These are phyloP conservation scores for Pelmatolapia mariae DNA, from an alignment of 2,113 vertebrate genomes.

Conservation along the genomic window DNA sequence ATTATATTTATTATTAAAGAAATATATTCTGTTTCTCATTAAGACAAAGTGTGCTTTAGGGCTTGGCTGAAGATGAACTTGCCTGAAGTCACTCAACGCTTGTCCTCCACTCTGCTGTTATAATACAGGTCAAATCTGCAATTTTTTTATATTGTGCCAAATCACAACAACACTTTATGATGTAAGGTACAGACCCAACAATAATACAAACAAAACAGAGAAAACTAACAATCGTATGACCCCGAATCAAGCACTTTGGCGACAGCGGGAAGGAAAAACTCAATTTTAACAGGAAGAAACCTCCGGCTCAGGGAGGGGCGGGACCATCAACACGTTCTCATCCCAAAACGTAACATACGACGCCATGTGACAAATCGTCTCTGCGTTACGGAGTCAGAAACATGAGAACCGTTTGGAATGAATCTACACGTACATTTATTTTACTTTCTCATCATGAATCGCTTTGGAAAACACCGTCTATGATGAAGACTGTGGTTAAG, in stretches of 20 bases:
- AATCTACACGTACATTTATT: neutral
- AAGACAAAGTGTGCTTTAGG: neutral
- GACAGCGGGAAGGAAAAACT: rapidly evolving
- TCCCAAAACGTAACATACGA: neutral
- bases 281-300: neutral
- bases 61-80: neutral
- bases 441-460: neutral
- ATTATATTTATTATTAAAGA: neutral
- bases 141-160: neutral
- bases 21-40: neutral
- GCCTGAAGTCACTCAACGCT: neutral
- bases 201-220: neutral
- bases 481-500: neutral
- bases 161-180: neutral
- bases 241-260: neutral
- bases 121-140: neutral
- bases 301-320: rapidly evolving
- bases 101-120: neutral
- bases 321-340: neutral
- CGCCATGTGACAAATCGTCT: neutral
- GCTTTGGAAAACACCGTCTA: neutral
- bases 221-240: rapidly evolving
- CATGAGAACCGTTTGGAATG: rapidly evolving
- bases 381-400: rapidly evolving
- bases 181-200: neutral